These are phyloP conservation scores for Enteromius viviparus DNA, from an alignment of 2,797 vertebrate species.

Conservation along the genomic window DNA sequence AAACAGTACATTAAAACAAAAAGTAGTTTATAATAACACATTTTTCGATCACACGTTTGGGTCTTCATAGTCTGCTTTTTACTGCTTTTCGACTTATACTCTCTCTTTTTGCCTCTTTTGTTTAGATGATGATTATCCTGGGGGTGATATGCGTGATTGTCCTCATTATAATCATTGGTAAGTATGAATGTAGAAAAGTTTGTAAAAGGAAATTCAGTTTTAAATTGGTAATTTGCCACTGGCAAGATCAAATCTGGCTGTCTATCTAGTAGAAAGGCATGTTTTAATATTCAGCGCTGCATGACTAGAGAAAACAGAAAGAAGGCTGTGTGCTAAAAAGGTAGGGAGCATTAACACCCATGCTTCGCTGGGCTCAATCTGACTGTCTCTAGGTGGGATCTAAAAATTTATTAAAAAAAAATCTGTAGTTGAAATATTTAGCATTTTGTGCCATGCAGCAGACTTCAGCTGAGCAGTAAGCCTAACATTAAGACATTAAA, in stretches of 20 bases:
- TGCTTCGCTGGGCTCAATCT: not conserved
- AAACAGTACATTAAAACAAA: not conserved
- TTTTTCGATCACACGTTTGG: not conserved
- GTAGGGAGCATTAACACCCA: not conserved
- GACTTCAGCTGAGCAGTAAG: not conserved
- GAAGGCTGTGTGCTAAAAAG: not conserved
- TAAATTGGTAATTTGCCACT: not conserved
- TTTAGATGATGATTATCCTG: slow-evolving; percentile 86
- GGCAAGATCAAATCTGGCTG: not conserved
- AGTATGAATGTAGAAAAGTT: slow-evolving; percentile 39
- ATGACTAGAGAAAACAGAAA: not conserved
- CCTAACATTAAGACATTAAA: not conserved
- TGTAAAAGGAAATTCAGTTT: not conserved
- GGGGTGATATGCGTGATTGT: slow-evolving; percentile 85
- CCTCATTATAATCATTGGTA: slow-evolving; percentile 86
- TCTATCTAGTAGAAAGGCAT: not conserved
- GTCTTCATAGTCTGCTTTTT: not conserved
- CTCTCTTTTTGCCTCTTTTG: slow-evolving; percentile 9
- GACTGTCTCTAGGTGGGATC: not conserved
- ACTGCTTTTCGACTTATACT: not conserved
- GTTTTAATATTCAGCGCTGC: not conserved
- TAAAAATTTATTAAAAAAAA: not conserved
- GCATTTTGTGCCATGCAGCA: not conserved
- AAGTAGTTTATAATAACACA: not conserved
- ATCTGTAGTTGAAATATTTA: not conserved